Evolutionary conservation across 2,888 invertebrate species (phyloP), one percentile per base, ranked within the genome.

Genomic region (Smittia aterrima): DNA sequence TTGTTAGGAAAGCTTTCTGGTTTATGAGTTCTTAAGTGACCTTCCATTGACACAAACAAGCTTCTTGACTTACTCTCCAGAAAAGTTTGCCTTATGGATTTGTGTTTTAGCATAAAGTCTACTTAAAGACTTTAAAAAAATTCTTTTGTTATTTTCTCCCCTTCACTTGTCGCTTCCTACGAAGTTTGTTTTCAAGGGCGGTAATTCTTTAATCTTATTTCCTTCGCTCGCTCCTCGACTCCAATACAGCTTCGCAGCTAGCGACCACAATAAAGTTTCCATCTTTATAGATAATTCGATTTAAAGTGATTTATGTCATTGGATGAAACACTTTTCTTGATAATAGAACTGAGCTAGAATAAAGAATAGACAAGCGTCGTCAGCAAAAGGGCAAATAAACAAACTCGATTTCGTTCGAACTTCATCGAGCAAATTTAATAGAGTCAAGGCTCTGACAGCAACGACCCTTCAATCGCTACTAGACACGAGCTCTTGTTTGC

Each of bases 301-400:
- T 58, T 18, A 58, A 58, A 58, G 18, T 58, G 58, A 58, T 58
- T 58, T 58, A 58, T 58, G 58, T 58, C 20, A 6, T 4, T 58
- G 20, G 22, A 7, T 58, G 58, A 9, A 58, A 47, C 16, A 47
- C 16, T 47, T 16, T 58, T 18, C 22, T 4, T 20, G 58, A 58
- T 58, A 47, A 47, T 13, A 47, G 16, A 47, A 47, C 2, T 2
- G 47, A 47, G 47, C 16, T 47, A 38, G 16, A 47, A 3, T n/a
- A 47, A 47, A n/a, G 38, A 38, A n/a, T n/a, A n/a, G n/a, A n/a
- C n/a, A n/a, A n/a, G n/a, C n/a, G n/a, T n/a, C 32, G 9, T 9
- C 32, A 32, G 32, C 4, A 32, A 32, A 32, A 32, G 32, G 9
- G 9, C 32, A 32, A 32, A 32, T 9, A 32, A 3, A 32, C 32